Evolutionary conservation across 2,888 invertebrate genomes (phyloP), one percentile per base, ranked within the genome.

Genomic region (Spilosoma lubricipeda): DNA sequence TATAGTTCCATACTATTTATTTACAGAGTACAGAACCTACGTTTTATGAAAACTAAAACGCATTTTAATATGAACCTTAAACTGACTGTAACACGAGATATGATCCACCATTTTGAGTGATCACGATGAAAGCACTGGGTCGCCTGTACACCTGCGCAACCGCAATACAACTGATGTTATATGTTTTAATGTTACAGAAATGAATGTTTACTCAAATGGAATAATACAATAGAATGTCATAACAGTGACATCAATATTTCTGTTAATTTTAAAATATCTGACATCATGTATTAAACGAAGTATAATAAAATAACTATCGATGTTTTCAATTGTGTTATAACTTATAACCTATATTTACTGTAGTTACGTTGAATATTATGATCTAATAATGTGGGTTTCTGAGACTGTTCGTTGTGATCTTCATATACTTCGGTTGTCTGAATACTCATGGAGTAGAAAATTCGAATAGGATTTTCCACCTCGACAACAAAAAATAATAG

Each of bases 231-330:
- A 36, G 39, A 39, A 13, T 39, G 20, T 33, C 36, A 36, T 39
- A 70, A 70, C 39, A 56, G 27, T 56, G 56, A 56, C 27, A 39
- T 56, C 36, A 23, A 18, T 39, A 23, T 36, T 36, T 8, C 23
- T 9, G n/a, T 9, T 56, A 56, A n/a, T 69, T 56, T 56, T n/a
- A 56, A 69, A 69, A 69, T 56, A 56, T 18, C 39, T n/a, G 69
- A 70, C 39, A 56, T 70, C 56, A 70, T 59, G 18, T 56, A 59
- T 7, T 67, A 2, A 48, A 23, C 39, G 33, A 18, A 13, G 56
- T 18, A 56, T 27, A 56, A 63, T 30, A 27, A 63, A 63, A 63
- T 15, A 18, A 15, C 27, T 30, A 30, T 30, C 30, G 5, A 30
- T 63, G 18, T 8, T 67, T 33, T 23, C 9, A 48, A 23, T 48